Conservation (phyloP, 2,888 invertebrate genomes). For the Phymatocera aterrima region DNA sequence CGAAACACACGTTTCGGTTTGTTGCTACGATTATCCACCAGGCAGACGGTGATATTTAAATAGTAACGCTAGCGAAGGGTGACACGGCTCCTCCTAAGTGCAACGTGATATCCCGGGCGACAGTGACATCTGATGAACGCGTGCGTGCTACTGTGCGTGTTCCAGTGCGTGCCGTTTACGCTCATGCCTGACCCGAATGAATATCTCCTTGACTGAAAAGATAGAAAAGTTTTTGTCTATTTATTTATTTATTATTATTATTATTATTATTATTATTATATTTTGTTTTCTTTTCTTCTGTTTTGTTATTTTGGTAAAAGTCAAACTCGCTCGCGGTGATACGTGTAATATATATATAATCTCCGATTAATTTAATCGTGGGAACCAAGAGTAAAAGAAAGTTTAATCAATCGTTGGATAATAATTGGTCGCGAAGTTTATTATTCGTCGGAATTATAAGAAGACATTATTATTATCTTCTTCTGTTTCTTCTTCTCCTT, state of each 20-base stretch:
- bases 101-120: conserved; percentile 47
- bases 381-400: background rate
- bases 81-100: conserved; percentile 44
- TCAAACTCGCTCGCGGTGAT: too few species aligned
- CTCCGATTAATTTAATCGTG: background rate
- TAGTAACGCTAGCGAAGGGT: conserved; percentile 44
- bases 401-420: background rate
- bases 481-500: background rate
- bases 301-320: too few species aligned
- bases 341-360: too few species aligned
- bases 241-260: too few species aligned
- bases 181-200: background rate
- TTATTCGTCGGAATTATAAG: background rate
- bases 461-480: too few species aligned
- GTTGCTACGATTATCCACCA: background rate
- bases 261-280: too few species aligned
- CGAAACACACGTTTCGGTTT: conserved; percentile 10
- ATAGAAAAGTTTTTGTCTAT: background rate
- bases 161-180: conserved; percentile 7
- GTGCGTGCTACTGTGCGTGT: conserved; percentile 32
- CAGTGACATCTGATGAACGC: conserved; percentile 47
- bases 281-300: too few species aligned
- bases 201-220: background rate
- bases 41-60: conserved; percentile 42
- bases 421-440: background rate